These are phyloP conservation scores for Philhelius pedissequus DNA, from an alignment of 2,888 invertebrate genomes.

Conservation along the genomic window DNA sequence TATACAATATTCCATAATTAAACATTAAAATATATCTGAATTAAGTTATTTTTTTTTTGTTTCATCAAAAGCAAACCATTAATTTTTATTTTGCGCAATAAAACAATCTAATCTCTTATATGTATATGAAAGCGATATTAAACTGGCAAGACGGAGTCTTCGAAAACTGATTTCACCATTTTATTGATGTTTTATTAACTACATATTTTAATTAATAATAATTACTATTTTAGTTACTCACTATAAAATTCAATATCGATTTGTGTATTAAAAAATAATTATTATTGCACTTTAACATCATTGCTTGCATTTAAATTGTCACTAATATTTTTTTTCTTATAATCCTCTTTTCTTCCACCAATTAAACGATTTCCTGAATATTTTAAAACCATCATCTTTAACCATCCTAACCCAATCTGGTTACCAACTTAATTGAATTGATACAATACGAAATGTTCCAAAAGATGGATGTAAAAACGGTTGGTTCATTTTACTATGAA, in stretches of 20 bases:
- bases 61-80: slow-evolving; percentile 33
- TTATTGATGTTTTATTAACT: slow-evolving; percentile 13
- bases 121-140: not conserved
- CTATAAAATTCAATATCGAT: not conserved
- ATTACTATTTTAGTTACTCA: no score
- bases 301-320: slow-evolving; percentile 21
- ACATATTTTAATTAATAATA: not conserved
- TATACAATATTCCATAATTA: not conserved
- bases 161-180: slow-evolving; percentile 2
- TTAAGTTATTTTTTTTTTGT: slow-evolving; percentile 16
- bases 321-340: slow-evolving; percentile 50
- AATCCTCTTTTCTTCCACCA: slow-evolving; percentile 39
- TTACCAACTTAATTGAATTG: slow-evolving; percentile 30
- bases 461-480: slow-evolving; percentile 98
- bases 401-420: slow-evolving; percentile 5
- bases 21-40: not conserved
- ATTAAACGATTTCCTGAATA: slow-evolving; percentile 23
- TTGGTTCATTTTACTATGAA: slow-evolving; percentile 97
- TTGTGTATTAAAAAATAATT: not conserved
- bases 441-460: slow-evolving; percentile 72
- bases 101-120: not conserved
- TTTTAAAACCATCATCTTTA: slow-evolving; percentile 45
- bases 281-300: not conserved
- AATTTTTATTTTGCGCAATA: slow-evolving; percentile 57
- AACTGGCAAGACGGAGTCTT: slow-evolving; percentile 11